Base-by-base conservation (phyloP, 2,113 vertebrate genomes). In the Corynorhinus townsendii region DNA sequence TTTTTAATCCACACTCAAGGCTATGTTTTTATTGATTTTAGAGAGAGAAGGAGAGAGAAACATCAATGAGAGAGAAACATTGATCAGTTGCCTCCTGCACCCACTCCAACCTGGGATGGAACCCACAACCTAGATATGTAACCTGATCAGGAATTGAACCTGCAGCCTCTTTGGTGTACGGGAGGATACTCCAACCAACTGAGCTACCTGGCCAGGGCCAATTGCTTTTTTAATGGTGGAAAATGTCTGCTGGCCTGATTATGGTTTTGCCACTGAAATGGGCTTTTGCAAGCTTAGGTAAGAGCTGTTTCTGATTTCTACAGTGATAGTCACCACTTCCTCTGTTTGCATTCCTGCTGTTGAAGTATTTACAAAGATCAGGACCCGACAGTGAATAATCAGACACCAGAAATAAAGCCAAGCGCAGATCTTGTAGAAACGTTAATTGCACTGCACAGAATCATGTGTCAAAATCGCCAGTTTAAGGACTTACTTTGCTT, bases 311-410 rank as follows among this genome's bases (percentile, higher is more conserved):
- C 56, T 62, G 87, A 43, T 81, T 43, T 71, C 20, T 11, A 3
- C 16, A 3, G 76, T n/a, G 16, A 38, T 1, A 2, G 0, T 35
- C 9, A 1, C 12, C 4, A 0, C 52, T 6, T 83, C 85, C 62
- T 45, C 30, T 17, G 43, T 56, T 22, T 59, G 62, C 10, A 3
- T 86, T 52, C 82, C 59, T 8, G 45, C 75, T 11, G 40, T 17
- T 52, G 47, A 45, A n/a, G 40, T 15, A 4, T 76, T 69, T 47
- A 19, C 15, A 47, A 20, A 49, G 56, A 49, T 38, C 7, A 1
- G n/a, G 0, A 7, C 14, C 59, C 22, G 4, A 1, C 20, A 4
- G 35, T 0, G 14, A 7, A 4, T 16, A 14, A 15, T 38, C 26
- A 10, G 1, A 16, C 6, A 9, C 73, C 20, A 4, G 54, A 59